Evolutionary conservation across 2,113 vertebrate species (phyloP), one percentile per base, ranked within the genome.

Genomic region (Aythya baeri): DNA sequence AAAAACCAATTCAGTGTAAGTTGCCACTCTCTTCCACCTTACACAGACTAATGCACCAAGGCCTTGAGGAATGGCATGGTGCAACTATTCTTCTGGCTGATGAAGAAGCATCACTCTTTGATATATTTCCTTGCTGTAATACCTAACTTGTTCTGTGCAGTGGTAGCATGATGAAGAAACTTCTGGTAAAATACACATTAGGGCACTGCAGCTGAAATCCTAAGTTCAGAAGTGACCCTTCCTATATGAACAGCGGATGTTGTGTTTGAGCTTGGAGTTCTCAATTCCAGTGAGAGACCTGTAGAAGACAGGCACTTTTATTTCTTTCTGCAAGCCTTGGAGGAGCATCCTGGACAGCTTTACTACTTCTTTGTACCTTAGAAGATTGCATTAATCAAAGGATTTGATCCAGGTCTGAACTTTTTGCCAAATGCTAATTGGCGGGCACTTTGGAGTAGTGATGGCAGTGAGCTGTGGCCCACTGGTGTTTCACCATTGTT

Each of bases 401-500:
- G 70, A 81, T 88, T 94, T 83, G 46, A 6, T 89, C 75, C 75
- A 89, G 63, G 67, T 57, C 20, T 6, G 22, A 15, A 23, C 55
- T 89, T 77, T 67, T 72, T 93, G 66, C 86, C 94, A 92, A 0
- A 77, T 87, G 46, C 41, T 84, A 86, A 94, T 94, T 97, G 74
- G 89, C 65, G 77, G 59, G 67, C 59, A 29, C 88, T 89, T 94
- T 9, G 34, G 68, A 81, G 46, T 0, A 1, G 75, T 55, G 78
- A 58, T 85, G 0, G 0, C 58, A 55, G 81, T n/a, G 83, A 83
- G 46, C 79, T 93, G 57, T 67, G 62, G 65, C 65, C 49, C 83
- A 61, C 78, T 70, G 71, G 77, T 71, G 65, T 95, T 83, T 85
- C 13, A 29, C 74, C 57, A 54, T 93, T 95, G 89, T 95, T 96